Base-by-base conservation (phyloP, 2,797 vertebrate genomes). In the Emydoidea blandingii region DNA sequence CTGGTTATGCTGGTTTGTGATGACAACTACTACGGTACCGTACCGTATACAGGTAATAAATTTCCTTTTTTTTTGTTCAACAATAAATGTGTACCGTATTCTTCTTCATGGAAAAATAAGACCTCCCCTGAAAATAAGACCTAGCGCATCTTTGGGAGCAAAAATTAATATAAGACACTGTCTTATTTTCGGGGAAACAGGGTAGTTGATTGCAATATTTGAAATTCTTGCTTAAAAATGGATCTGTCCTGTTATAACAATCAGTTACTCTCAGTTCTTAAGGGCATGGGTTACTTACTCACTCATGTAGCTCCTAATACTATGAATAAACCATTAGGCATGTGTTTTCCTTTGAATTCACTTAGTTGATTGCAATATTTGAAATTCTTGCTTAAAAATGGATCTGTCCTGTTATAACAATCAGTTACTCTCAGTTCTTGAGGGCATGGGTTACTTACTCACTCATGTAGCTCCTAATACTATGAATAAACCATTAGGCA, bases 291-390 rank as follows among this genome's bases (percentile, higher is more conserved):
- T 54, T 59, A 74, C 79, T 81, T 95, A 94, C 68, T 97, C 92
- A 95, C 84, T 95, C 91, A 94, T 89, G 86, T 86, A 91, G 88
- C 12, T 78, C 54, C 68, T 96, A 96, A 95, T 19, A 65, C 34
- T 79, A 96, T 96, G 93, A 97, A 97, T 97, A 97, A 97, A 96
- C 94, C 92, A 96, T 96, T 65, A 95, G 65, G 78, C 2, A 3
- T 59, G n/a, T n/a, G n/a, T n/a, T n/a, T n/a, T n/a, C n/a, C n/a
- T n/a, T n/a, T n/a, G n/a, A n/a, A n/a, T n/a, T n/a, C n/a, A n/a
- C 79, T 91, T 54, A 92, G 34, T 14, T 16, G 8, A 1, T 47
- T 47, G 49, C 80, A 92, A 65, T 57, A 85, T 62, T 81, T 87
- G 57, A 88, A 93, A 93, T 88, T 50, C 34, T 92, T 31, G 27